Base-by-base conservation (phyloP, 2,797 vertebrate genomes). In the Podarcis siculus region DNA sequence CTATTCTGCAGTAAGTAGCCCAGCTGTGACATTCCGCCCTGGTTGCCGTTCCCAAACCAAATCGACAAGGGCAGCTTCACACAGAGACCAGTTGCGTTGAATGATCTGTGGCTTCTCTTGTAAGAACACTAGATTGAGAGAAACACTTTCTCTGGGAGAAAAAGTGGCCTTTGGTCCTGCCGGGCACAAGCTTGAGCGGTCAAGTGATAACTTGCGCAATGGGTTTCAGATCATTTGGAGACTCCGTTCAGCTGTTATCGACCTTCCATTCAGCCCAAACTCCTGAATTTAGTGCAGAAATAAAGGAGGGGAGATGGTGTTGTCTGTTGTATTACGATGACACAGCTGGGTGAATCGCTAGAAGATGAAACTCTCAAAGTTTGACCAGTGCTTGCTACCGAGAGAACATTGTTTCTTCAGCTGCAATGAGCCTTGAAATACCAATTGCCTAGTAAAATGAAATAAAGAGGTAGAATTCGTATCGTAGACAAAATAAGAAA, bases 171-270 rank as follows among this genome's bases (percentile, higher is more conserved):
- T 91, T 66, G 64, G 91, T 93, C 85, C 85, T 89, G 88, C 88
- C 69, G 71, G 49, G 1, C 35, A 42, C 2, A 87, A 30, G 83
- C 9, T 0, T 0, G 17, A 87, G 76, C 0, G 0, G 67, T 3
- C 0, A 76, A 91, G 87, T 58, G 90, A 89, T 89, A 64, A 78
- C 82, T 49, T 61, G 42, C 87, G 86, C 35, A 82, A 83, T 93
- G 91, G 49, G 86, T 92, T 92, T 88, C 84, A 88, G 93, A 94
- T 85, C 83, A 79, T 93, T 88, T 90, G 77, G 81, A 3, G 21
- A 42, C 82, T 3, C 58, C 27, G 23, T 80, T 75, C 39, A 85
- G 61, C 86, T 90, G 69, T 72, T 42, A 89, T 12, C 7, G 0
- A 83, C 71, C 72, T 93, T 92, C 23, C 10, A n/a, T 93, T 91